Conservation (phyloP, 2,113 vertebrate species). For the Phalacrocorax brasilianus region DNA sequence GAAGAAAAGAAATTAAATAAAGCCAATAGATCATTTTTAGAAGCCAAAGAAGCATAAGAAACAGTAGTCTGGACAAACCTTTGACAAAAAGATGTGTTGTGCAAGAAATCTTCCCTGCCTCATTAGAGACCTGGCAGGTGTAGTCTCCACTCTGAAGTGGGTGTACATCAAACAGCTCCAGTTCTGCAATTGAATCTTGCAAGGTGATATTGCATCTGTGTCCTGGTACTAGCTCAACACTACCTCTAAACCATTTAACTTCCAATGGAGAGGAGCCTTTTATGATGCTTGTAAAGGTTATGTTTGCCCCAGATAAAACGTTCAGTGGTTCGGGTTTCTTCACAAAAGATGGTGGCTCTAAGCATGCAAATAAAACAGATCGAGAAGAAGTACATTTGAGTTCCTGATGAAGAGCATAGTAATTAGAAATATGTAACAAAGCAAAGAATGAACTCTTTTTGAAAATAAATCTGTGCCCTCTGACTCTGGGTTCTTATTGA, state of each 20-base stretch:
- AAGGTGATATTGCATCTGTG: slow-evolving; percentile 82
- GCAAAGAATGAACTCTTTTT: neutral
- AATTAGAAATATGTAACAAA: neutral
- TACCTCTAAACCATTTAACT: slow-evolving; percentile 94
- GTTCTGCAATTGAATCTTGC: slow-evolving; percentile 80
- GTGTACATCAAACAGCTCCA: slow-evolving; percentile 86
- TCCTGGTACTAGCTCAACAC: slow-evolving; percentile 84
- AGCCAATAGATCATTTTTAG: neutral
- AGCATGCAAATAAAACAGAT: neutral
- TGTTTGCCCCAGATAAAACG: slow-evolving; percentile 84
- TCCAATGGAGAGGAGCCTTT: slow-evolving; percentile 88
- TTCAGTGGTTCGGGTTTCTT: slow-evolving; percentile 87
- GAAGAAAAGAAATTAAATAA: neutral
- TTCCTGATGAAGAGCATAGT: neutral
- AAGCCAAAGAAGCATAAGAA: neutral
- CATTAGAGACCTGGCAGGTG: slow-evolving; percentile 90
- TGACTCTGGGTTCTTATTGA: neutral
- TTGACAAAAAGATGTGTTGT: slow-evolving; percentile 88
- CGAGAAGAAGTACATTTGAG: neutral
- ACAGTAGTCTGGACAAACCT: slow-evolving; percentile 81
- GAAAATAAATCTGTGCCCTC: neutral
- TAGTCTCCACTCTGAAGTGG: slow-evolving; percentile 88
- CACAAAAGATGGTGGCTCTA: slow-evolving; percentile 95
- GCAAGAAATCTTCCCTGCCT: slow-evolving; percentile 89
- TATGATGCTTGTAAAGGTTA: slow-evolving; percentile 86